Conservation (phyloP, 2,797 vertebrate species). For the Semaprochilodus insignis region DNA sequence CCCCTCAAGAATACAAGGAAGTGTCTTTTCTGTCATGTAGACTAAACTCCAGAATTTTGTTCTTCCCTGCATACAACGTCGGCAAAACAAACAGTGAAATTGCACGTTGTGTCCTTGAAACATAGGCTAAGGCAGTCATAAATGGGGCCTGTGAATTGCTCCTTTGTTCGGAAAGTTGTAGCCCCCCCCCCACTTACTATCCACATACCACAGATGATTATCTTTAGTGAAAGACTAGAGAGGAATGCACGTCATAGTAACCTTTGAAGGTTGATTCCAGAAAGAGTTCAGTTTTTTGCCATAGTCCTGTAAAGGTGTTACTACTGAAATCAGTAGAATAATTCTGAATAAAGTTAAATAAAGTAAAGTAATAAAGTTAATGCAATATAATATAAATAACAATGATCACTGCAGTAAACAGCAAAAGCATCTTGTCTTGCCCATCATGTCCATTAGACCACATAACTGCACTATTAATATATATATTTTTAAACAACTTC, state of each 20-base stretch:
- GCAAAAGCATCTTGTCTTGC: no score
- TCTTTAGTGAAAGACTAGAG: conserved; percentile 52
- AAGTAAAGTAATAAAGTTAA: no score
- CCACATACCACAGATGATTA: conserved; percentile 65
- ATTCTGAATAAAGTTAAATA: no score
- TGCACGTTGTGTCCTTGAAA: conserved; percentile 10
- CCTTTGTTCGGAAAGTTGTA: conserved; percentile 57
- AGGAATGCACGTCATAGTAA: conserved; percentile 52
- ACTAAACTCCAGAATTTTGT: not conserved
- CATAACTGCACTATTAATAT: not conserved
- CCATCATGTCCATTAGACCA: not conserved
- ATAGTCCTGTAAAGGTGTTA: not conserved
- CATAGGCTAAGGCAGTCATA: conserved; percentile 24
- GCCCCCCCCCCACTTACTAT: conserved; percentile 50
- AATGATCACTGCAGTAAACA: no score
- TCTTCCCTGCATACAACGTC: not conserved
- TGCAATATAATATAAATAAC: no score
- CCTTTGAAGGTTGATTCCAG: conserved; percentile 22
- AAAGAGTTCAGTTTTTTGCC: not conserved
- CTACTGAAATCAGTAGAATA: no score
- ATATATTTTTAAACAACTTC: not conserved
- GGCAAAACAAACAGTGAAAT: not conserved
- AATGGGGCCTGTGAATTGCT: conserved; percentile 51
- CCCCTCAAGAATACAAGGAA: not conserved
- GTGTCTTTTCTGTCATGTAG: not conserved